These are phyloP conservation scores for Homarus gammarus DNA, from an alignment of 2,888 invertebrate species.

Conservation along the genomic window DNA sequence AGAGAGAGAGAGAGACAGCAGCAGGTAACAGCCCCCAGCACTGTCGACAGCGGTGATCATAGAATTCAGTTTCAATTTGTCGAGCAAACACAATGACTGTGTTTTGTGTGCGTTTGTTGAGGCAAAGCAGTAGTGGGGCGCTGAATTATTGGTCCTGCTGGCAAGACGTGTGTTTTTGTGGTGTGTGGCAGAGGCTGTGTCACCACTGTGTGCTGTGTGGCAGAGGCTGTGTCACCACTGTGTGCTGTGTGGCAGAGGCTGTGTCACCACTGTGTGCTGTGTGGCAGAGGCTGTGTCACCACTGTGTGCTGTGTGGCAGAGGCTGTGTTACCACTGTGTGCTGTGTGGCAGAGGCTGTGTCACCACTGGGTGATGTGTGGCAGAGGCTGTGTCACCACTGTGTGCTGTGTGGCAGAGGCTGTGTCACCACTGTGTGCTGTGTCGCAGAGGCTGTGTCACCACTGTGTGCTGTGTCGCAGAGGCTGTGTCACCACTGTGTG, in stretches of 20 bases:
- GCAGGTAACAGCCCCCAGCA: background rate
- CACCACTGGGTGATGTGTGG: background rate
- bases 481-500: no score
- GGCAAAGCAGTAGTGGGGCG: conserved; percentile 1
- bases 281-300: no score
- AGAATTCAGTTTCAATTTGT: conserved; percentile 20
- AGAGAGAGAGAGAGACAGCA: no score
- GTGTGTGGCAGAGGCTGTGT: background rate
- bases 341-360: background rate
- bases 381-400: no score
- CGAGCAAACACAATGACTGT: conserved; percentile 20
- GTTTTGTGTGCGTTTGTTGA: conserved; percentile 18
- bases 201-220: background rate
- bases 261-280: no score
- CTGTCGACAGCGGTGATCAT: background rate
- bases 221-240: background rate
- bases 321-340: no score
- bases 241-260: background rate
- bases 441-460: background rate
- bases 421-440: background rate
- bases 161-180: background rate
- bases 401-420: background rate
- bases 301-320: no score
- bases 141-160: background rate
- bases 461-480: no score